These are phyloP conservation scores for Ethmia dodecea DNA, from an alignment of 2,888 invertebrate genomes.

Conservation along the genomic window DNA sequence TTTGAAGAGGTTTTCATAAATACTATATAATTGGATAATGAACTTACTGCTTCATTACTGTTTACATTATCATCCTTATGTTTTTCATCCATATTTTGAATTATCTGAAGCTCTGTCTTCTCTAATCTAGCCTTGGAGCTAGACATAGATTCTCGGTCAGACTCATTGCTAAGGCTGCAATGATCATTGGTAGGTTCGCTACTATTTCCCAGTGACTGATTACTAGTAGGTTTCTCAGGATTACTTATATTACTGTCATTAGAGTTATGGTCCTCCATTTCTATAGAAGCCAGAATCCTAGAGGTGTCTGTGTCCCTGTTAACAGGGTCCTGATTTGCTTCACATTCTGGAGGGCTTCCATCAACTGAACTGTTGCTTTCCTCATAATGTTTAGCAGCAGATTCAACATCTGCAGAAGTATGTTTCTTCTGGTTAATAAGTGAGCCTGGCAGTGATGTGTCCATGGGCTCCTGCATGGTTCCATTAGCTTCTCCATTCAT, in stretches of 20 bases:
- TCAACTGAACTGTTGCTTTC: slow-evolving; percentile 29
- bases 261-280: too few species aligned
- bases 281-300: too few species aligned
- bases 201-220: background rate
- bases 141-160: slow-evolving; percentile 26
- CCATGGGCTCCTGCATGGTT: slow-evolving; percentile 52
- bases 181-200: slow-evolving; percentile 19
- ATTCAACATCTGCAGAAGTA: slow-evolving; percentile 23
- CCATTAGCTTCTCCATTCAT: slow-evolving; percentile 68
- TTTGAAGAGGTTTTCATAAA: too few species aligned
- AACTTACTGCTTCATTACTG: background rate
- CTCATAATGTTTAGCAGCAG: slow-evolving; percentile 25
- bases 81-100: slow-evolving; percentile 21
- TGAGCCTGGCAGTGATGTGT: slow-evolving; percentile 27
- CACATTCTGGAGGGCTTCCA: slow-evolving; percentile 27
- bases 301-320: too few species aligned
- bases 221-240: too few species aligned
- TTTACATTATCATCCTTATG: slow-evolving; percentile 14
- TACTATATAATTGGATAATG: background rate
- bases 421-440: slow-evolving; percentile 21
- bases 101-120: slow-evolving; percentile 19
- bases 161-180: slow-evolving; percentile 36
- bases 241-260: too few species aligned
- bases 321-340: slow-evolving; percentile 12
- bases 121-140: slow-evolving; percentile 28